These are phyloP conservation scores for Chelmon rostratus DNA, from an alignment of 2,797 vertebrate species.

Conservation along the genomic window DNA sequence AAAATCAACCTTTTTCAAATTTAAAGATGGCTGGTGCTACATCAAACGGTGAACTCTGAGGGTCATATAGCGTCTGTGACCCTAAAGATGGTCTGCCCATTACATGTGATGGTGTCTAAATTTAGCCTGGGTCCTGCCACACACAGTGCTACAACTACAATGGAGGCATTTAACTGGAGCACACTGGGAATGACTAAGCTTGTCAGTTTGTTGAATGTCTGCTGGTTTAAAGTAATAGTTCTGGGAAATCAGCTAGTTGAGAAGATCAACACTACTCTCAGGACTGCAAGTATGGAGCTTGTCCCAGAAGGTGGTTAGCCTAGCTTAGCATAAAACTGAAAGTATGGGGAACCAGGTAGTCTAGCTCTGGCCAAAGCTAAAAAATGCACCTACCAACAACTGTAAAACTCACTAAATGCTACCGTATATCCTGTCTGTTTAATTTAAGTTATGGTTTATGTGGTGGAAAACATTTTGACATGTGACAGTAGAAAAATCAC, in stretches of 20 bases:
- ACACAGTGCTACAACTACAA: constrained; percentile 51
- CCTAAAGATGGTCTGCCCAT: constrained; percentile 23
- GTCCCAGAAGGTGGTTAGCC: background rate
- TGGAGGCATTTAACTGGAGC: constrained; percentile 10
- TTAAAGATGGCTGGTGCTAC: constrained; percentile 1
- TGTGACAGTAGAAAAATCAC: no score
- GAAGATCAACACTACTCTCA: background rate
- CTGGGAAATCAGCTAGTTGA: background rate
- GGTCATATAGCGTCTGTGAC: constrained; percentile 36
- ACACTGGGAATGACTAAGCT: constrained; percentile 17
- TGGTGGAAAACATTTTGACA: no score
- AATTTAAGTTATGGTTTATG: no score
- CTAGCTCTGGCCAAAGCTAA: no score
- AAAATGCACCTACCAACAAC: no score
- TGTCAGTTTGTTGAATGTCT: constrained; percentile 7
- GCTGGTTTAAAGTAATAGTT: background rate
- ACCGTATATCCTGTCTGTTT: no score
- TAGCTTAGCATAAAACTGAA: constrained; percentile 8
- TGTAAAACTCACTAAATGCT: no score
- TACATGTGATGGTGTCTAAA: constrained; percentile 59
- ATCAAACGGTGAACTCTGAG: constrained; percentile 9
- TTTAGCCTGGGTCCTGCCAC: constrained; percentile 53
- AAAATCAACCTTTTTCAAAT: background rate
- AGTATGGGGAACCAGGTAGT: no score
- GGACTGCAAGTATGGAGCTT: background rate